Evolutionary conservation across 2,888 invertebrate genomes (phyloP).

Genomic region (Drosophila silvestris): DNA sequence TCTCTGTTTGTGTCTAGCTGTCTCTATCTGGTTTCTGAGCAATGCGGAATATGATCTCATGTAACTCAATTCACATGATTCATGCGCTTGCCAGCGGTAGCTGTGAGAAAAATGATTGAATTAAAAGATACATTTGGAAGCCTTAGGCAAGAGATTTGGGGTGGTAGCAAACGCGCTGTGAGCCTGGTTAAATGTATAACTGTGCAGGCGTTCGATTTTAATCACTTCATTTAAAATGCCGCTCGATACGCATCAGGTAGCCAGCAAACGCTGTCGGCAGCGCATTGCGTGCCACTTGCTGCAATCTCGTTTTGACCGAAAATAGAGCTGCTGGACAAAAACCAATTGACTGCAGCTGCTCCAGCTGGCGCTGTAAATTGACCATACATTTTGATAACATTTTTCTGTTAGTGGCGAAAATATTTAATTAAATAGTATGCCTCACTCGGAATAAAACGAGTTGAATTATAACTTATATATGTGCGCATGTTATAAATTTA

Average conservation of each 20-base stretch:
- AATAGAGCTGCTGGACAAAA: slow-evolving; percentile 68
- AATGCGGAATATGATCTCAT: slow-evolving; percentile 72
- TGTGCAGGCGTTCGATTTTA: slow-evolving; percentile 79
- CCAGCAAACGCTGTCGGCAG: slow-evolving; percentile 29
- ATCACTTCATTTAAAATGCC: slow-evolving; percentile 83
- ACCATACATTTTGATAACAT: slow-evolving; percentile 56
- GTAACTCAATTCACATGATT: slow-evolving; percentile 72
- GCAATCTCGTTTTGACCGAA: slow-evolving; percentile 76
- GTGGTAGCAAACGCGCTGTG: slow-evolving; percentile 4
- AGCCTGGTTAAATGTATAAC: slow-evolving; percentile 66
- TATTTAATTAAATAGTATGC: slow-evolving; percentile 76
- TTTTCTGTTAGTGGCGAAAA: slow-evolving; percentile 58
- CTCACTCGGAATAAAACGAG: slow-evolving; percentile 19
- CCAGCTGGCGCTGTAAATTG: slow-evolving; percentile 38
- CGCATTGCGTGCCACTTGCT: slow-evolving; percentile 78
- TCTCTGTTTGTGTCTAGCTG: background rate
- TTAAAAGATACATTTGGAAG: slow-evolving; percentile 60
- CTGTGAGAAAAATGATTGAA: slow-evolving; percentile 79
- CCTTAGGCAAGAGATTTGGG: slow-evolving; percentile 11
- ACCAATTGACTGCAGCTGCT: slow-evolving; percentile 52
- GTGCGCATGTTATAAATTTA: slow-evolving; percentile 34
- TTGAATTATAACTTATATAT: slow-evolving; percentile 20
- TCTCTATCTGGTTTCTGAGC: slow-evolving; percentile 16
- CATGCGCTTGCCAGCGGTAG: slow-evolving; percentile 47
- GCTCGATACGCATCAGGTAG: slow-evolving; percentile 77